Evolutionary conservation across 2,113 vertebrate genomes (phyloP).

Genomic region (Nothoprocta pentlandii): DNA sequence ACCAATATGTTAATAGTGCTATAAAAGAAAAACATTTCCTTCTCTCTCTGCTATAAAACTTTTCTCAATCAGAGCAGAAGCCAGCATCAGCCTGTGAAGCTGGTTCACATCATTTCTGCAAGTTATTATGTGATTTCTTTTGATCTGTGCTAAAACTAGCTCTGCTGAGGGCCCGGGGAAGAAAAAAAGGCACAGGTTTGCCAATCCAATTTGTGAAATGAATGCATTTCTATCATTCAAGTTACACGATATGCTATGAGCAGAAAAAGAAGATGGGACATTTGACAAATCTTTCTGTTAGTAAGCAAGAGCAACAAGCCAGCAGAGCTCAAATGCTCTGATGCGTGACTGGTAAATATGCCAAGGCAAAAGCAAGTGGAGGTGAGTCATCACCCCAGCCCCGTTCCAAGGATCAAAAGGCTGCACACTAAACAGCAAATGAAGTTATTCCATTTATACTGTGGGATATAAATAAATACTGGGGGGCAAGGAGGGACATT

Average conservation of each 20-base stretch:
- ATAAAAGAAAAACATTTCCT: not conserved
- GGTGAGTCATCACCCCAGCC: accelerated
- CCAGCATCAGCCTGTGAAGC: accelerated
- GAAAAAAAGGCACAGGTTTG: not conserved
- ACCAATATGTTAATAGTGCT: not conserved
- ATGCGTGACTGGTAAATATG: not conserved
- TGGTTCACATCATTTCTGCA: not conserved
- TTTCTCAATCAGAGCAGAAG: not conserved
- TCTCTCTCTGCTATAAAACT: not conserved
- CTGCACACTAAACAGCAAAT: not conserved
- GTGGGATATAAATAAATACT: too few species aligned
- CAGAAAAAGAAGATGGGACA: not conserved
- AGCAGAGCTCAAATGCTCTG: not conserved
- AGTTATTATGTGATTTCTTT: not conserved
- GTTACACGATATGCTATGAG: accelerated
- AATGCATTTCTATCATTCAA: not conserved
- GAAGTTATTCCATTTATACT: not conserved
- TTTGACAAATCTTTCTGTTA: not conserved
- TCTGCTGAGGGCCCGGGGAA: not conserved
- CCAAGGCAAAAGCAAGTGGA: not conserved
- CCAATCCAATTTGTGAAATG: not conserved
- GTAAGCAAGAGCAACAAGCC: not conserved
- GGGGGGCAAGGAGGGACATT: not conserved
- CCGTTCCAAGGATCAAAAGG: not conserved
- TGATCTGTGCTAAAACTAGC: not conserved